Conservation (phyloP, 53 echinoderm and acorn worm genomes). For the Crossaster papposus region DNA sequence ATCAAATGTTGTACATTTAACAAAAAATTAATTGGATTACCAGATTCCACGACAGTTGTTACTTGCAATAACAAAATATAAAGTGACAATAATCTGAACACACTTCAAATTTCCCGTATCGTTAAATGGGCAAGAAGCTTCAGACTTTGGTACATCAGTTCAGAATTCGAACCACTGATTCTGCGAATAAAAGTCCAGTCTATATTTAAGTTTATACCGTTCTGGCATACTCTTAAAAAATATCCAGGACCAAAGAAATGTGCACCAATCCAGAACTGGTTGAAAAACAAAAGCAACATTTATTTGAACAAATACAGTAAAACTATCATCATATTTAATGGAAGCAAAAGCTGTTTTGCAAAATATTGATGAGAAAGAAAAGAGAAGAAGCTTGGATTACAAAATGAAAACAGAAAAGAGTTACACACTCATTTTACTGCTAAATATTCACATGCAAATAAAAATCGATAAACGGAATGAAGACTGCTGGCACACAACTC, state of each 20-base stretch:
- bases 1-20: no score
- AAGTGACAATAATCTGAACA: background rate
- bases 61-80: background rate
- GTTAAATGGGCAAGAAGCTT: background rate
- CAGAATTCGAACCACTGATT: constrained; percentile 1
- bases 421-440: constrained; percentile 37
- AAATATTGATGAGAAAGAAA: constrained; percentile 17
- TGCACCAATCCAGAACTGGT: background rate
- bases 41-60: background rate
- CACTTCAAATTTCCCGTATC: background rate
- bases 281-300: background rate
- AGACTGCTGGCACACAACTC: constrained; percentile 8
- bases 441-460: constrained; percentile 57
- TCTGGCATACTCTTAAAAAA: background rate
- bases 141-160: constrained; percentile 18
- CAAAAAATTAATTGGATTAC: background rate
- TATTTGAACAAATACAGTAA: background rate
- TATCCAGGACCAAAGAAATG: background rate
- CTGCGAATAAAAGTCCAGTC: constrained; percentile 19
- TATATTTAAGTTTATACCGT: background rate
- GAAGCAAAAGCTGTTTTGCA: constrained; percentile 22
- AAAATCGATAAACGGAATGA: constrained; percentile 11
- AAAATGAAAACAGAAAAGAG: constrained; percentile 9
- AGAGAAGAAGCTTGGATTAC: constrained; percentile 3
- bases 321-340: constrained; percentile 21